These are phyloP conservation scores for Tipula unca DNA, from an alignment of 2,888 invertebrate species.

Conservation along the genomic window DNA sequence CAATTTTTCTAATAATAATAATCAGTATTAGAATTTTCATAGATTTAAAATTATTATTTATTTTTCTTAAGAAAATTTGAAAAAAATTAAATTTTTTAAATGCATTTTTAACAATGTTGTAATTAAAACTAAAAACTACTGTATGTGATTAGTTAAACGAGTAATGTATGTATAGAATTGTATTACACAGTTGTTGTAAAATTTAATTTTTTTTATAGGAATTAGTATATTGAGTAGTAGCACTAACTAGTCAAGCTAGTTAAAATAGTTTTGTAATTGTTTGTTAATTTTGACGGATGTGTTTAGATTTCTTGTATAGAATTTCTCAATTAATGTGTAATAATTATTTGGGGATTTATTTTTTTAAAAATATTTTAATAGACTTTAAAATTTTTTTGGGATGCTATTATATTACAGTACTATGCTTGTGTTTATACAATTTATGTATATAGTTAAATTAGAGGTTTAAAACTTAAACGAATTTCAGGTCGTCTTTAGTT, in stretches of 20 bases:
- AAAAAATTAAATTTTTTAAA: background rate
- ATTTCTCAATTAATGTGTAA: conserved; percentile 4
- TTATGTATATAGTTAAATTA: background rate
- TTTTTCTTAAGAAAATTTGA: background rate
- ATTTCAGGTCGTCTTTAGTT: background rate
- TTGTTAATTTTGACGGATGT: conserved; percentile 14
- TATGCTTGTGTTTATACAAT: background rate
- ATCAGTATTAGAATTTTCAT: background rate
- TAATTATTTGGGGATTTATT: background rate
- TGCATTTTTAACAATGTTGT: background rate
- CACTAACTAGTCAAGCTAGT: background rate
- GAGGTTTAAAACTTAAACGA: background rate
- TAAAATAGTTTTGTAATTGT: background rate
- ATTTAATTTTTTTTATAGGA: background rate
- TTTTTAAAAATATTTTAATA: background rate
- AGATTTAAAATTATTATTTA: background rate
- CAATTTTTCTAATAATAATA: background rate
- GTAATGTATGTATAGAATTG: too few relatives aligned
- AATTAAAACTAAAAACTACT: background rate
- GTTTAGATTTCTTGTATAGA: background rate
- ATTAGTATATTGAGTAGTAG: background rate
- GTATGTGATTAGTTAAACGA: background rate
- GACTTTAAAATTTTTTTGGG: background rate
- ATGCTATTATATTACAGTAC: background rate
- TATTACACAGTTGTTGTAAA: background rate